Conservation (phyloP, 1,140 invertebrate species). For the Aleiodes sp. region DNA sequence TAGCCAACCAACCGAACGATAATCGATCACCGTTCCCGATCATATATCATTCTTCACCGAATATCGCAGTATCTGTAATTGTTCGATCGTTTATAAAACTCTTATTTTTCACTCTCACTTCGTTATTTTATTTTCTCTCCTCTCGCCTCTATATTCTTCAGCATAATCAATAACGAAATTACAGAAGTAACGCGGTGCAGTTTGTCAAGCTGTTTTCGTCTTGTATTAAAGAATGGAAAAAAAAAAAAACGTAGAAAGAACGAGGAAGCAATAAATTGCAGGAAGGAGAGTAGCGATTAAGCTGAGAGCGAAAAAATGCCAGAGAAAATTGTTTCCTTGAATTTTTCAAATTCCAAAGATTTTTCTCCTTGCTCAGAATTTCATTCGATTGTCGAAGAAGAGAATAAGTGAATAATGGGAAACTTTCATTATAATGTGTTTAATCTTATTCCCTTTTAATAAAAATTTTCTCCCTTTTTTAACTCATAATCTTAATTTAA, state of each 20-base stretch:
- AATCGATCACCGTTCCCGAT: conserved; percentile 24
- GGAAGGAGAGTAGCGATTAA: background rate
- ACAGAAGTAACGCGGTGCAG: background rate
- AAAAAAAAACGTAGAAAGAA: background rate
- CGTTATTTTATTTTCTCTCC: background rate
- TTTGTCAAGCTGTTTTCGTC: background rate
- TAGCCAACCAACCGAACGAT: background rate
- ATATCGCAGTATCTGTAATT: conserved; percentile 24
- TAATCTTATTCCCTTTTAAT: too few species aligned
- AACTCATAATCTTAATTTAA: too few species aligned
- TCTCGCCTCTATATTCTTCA: background rate
- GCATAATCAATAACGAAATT: conserved; percentile 8
- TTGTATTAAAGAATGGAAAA: background rate
- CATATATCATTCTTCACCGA: conserved; percentile 21
- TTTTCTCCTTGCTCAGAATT: background rate
- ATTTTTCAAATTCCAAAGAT: background rate
- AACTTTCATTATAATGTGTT: too few species aligned
- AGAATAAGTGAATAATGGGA: too few species aligned
- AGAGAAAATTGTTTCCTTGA: background rate
- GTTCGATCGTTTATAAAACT: conserved; percentile 14
- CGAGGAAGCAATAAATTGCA: background rate
- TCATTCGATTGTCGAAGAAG: too few species aligned
- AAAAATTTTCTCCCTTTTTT: too few species aligned
- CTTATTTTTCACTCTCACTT: background rate
- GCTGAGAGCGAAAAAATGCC: background rate